Percentiles rank a stretch among this genome's conserved stretches.
Conservation (phyloP, 2,113 vertebrate genomes). For the Triplophysa dalaica region DNA sequence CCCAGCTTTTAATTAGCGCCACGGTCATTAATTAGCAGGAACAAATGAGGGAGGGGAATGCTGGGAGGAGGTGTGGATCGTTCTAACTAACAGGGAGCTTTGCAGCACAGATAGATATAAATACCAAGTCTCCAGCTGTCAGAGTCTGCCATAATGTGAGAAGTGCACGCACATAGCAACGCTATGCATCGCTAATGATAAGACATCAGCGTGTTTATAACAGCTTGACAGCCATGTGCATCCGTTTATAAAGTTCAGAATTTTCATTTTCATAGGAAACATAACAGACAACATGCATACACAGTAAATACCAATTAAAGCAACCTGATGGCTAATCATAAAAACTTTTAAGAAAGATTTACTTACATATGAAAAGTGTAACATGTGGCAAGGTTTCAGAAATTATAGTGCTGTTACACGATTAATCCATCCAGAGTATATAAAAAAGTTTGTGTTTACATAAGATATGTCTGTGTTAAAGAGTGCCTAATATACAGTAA, state of each 20-base stretch:
- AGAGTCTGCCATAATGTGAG: slow-evolving; percentile 35
- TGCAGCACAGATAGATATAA: slow-evolving; percentile 59
- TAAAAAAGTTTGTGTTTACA: no score
- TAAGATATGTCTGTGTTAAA: no score
- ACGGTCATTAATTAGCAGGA: slow-evolving; percentile 61
- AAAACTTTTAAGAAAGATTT: background rate
- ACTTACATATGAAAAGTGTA: no score
- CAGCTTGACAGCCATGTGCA: slow-evolving; percentile 22
- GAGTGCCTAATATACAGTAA: no score
- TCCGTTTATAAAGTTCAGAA: slow-evolving; percentile 1
- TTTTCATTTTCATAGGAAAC: slow-evolving; percentile 2
- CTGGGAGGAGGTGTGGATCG: slow-evolving; percentile 28
- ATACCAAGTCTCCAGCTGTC: slow-evolving; percentile 48
- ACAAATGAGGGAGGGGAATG: slow-evolving; percentile 40
- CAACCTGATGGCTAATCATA: background rate
- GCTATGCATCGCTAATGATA: slow-evolving; percentile 38
- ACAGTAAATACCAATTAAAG: slow-evolving; percentile 27
- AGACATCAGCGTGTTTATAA: slow-evolving; percentile 36
- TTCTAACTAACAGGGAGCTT: slow-evolving; percentile 30
- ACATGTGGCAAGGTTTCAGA: no score
- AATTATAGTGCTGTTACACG: no score
- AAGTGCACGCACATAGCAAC: slow-evolving; percentile 21
- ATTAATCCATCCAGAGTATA: no score
- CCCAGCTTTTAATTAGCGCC: slow-evolving; percentile 65
- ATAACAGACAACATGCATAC: slow-evolving; percentile 12